Percentiles rank a stretch among this genome's conserved stretches.
phyloP scores from a whole-genome alignment of 2,113 vertebrate genomes.

The Microcebus lehilahytsara region DNA sequence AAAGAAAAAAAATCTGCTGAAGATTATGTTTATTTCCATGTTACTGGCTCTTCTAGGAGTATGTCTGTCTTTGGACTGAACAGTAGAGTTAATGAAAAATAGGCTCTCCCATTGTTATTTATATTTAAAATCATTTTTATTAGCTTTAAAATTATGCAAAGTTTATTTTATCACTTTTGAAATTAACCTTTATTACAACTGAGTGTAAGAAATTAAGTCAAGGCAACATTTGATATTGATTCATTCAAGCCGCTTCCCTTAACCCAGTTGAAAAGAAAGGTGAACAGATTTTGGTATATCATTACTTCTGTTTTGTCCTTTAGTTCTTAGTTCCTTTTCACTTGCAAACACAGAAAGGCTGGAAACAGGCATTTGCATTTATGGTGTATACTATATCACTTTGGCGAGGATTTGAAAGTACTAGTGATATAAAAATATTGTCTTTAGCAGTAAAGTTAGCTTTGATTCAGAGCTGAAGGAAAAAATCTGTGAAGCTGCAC shows the following conservation, averaged over 20 bases:
- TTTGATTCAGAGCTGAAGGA: conserved; percentile 45
- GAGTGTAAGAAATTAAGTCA: not conserved
- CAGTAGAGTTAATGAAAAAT: not conserved
- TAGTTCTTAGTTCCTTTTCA: not conserved
- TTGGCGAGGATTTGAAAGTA: conserved; percentile 27
- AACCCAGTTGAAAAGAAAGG: not conserved
- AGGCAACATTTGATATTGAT: not conserved
- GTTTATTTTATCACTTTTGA: conserved; percentile 12
- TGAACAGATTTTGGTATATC: not conserved
- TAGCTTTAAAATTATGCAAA: conserved; percentile 1
- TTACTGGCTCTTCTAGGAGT: not conserved
- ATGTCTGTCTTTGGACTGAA: not conserved
- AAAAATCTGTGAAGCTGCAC: not conserved
- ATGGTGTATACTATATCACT: not conserved
- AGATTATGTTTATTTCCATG: not conserved
- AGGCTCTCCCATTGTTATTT: not conserved
- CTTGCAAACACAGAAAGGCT: not conserved
- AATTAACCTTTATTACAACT: not conserved
- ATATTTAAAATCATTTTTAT: not conserved
- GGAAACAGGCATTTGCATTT: conserved; percentile 30
- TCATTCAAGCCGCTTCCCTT: not conserved
- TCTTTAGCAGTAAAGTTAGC: not conserved
- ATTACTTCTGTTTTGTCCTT: conserved; percentile 16
- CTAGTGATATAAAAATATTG: conserved; percentile 53
- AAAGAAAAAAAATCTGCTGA: not conserved